phyloP scores from a whole-genome alignment of 1,140 invertebrate genomes.

The Panagrolaimus sp. region DNA sequence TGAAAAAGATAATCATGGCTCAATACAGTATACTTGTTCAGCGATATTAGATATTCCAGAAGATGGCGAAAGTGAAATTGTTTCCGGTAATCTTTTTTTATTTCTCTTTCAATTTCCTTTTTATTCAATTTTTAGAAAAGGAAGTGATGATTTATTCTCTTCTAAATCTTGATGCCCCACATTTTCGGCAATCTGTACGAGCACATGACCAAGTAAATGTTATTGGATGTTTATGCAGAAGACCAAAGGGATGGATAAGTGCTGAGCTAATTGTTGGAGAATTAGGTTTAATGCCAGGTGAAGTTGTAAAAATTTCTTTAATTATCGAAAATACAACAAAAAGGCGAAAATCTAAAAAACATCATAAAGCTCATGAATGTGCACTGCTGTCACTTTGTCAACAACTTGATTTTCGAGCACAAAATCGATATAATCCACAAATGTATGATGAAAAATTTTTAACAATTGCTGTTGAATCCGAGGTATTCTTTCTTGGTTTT shows the following conservation, averaged over 20 bases:
- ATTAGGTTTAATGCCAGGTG: conserved; percentile 41
- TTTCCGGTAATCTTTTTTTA: conserved; percentile 36
- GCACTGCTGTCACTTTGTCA: conserved; percentile 41
- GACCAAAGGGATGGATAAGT: conserved; percentile 35
- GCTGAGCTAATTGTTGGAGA: conserved; percentile 36
- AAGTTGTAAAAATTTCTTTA: conserved; percentile 28
- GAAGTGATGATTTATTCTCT: conserved; percentile 33
- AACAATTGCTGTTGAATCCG: conserved; percentile 42
- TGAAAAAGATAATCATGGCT: conserved; percentile 40
- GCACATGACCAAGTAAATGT: conserved; percentile 31
- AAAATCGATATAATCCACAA: conserved; percentile 17
- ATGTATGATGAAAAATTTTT: conserved; percentile 34
- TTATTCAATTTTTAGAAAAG: conserved; percentile 16
- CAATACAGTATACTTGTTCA: conserved; percentile 41
- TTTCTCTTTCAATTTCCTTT: not conserved
- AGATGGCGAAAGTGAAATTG: conserved; percentile 50
- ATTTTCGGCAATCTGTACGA: conserved; percentile 31
- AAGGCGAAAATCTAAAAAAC: conserved; percentile 27
- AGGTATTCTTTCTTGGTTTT: conserved; percentile 21
- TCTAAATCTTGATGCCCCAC: conserved; percentile 48
- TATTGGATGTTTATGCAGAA: conserved; percentile 26
- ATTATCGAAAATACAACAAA: conserved; percentile 43
- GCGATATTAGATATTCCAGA: conserved; percentile 44
- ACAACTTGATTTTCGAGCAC: conserved; percentile 41
- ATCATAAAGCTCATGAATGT: conserved; percentile 36